Base-by-base conservation (phyloP, 1,140 invertebrate genomes). In the Orius insidiosus region DNA sequence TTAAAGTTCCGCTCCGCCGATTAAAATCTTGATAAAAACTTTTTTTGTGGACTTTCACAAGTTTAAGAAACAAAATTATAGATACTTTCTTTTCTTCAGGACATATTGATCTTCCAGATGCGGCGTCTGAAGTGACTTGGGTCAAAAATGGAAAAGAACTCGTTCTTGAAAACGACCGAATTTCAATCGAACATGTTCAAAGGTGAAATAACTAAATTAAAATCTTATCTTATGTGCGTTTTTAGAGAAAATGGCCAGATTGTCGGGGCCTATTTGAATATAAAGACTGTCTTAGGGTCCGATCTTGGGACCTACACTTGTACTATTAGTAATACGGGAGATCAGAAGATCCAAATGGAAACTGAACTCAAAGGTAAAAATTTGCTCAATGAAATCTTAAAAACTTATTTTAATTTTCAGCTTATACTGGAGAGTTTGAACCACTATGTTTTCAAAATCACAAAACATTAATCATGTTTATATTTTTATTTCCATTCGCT, bases 221-320 rank as follows among this genome's bases (percentile, higher is more conserved):
- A 38, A 3, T 10, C 6, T 33, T 33, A 11, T 3, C n/a, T 36
- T 9, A 36, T 11, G 6, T n/a, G 6, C 32, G 53, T 47, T 67
- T 65, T 15, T 64, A 79, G 78, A 46, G 77, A 80, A 52, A 69
- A 74, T 49, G 65, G 69, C 18, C 74, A 79, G 55, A 76, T 77
- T 40, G 68, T 78, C 47, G 78, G 78, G 1, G 71, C 75, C 15
- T 80, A 79, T 56, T 60, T 82, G 54, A 65, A 64, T 40, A 74
- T 80, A 45, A 64, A 68, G 24, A 62, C 68, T 31, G 67, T 78
- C 33, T 60, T 62, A 37, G 57, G 62, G 16, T 69, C 73, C 51
- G 75, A 80, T 64, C 78, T 75, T 57, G 75, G 76, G 13, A 66
- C 70, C 42, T 82, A 80, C 58, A 65, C 69, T 48, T 82, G 78